Base-by-base conservation (phyloP, 2,888 invertebrate genomes). In the Willowsia nigromaculata region DNA sequence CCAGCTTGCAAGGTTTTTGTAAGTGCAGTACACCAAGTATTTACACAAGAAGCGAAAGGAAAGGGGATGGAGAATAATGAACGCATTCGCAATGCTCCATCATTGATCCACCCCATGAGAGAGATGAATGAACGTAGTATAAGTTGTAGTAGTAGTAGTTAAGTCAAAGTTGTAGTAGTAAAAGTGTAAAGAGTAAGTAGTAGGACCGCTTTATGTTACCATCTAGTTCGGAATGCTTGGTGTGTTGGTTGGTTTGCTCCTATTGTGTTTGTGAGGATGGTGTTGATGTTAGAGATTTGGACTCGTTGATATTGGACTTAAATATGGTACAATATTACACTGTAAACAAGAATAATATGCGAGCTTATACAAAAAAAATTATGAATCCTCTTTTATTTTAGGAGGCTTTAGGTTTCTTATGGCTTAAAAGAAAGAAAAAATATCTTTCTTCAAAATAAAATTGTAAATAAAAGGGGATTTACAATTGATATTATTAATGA, bases 71-170 rank as follows among this genome's bases (percentile, higher is more conserved):
- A 81, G 81, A 81, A 62, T 65, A 50, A 90, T 84, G 84, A 91
- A 91, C 91, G 89, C 91, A 91, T 90, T 90, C 91, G 91, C 91
- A 90, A 91, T 91, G 83, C 91, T 86, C 84, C 89, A 90, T 91
- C 92, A 92, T 92, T 92, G 92, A 92, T 92, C 91, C 90, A 91
- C 76, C 88, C 86, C 68, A 59, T 22, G 80, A 80, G 59, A 86
- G 90, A 91, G 91, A 91, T 92, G 92, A 92, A 92, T 91, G 92
- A 91, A 92, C 92, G 92, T 92, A 92, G 91, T 88, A 90, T 84
- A 85, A 85, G 85, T 83, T 81, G 85, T 89, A 56, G 43, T 50
- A 50, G 50, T 50, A 50, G 68, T 53, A 89, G 76, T 43, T 71
- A 71, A 71, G 71, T 71, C 43, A 86, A 78, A 78, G 59, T 78